Conservation (phyloP, 2,797 vertebrate genomes). For the Bufotes viridis region DNA sequence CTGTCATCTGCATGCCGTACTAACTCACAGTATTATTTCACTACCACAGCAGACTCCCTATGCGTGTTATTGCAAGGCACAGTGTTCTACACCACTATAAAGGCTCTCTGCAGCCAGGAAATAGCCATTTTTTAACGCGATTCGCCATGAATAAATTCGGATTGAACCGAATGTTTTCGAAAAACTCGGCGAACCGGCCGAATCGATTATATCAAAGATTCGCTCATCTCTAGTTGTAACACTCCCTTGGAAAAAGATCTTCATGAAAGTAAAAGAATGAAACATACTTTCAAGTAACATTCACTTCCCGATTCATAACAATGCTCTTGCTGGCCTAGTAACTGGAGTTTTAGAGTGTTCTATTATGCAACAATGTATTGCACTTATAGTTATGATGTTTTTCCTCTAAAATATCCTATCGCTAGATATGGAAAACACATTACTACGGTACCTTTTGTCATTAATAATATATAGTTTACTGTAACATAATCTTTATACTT, state of each 20-base stretch:
- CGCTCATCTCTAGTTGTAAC: no score
- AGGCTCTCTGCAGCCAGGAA: no score
- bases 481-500: conserved; percentile 44
- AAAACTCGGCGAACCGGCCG: no score
- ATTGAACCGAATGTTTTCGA: no score
- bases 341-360: neutral
- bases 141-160: no score
- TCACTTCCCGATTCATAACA: neutral
- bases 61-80: no score
- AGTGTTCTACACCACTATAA: no score
- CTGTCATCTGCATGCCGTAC: no score
- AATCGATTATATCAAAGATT: no score
- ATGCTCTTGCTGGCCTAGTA: neutral
- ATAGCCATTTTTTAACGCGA: no score
- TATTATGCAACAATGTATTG: conserved; percentile 7
- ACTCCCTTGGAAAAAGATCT: neutral
- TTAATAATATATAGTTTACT: conserved; percentile 48
- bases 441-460: conserved; percentile 13
- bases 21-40: no score
- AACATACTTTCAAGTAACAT: neutral
- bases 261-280: neutral
- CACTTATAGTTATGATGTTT: conserved; percentile 35
- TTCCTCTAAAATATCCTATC: conserved; percentile 29
- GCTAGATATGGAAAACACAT: conserved; percentile 49
- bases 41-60: no score